Base-by-base conservation (phyloP, 2,797 vertebrate genomes). In the Anolis apletophallus region DNA sequence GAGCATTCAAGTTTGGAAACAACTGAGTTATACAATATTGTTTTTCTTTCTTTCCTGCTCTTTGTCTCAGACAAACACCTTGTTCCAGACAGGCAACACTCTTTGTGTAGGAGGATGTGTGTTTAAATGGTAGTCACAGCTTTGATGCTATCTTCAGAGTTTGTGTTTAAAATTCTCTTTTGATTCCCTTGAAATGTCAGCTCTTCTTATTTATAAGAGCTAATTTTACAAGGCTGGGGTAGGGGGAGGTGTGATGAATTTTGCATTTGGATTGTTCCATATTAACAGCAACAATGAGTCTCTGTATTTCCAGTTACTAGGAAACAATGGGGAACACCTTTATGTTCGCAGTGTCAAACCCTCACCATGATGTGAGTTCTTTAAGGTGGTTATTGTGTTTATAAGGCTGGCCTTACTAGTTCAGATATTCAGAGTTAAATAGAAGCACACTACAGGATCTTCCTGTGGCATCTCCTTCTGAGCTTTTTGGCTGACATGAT, bases 161-260 rank as follows among this genome's bases (percentile, higher is more conserved):
- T 76, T 61, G 29, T 81, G 71, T 76, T 81, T 40, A 36, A 64
- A 73, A 78, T 82, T 81, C n/a, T 77, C 64, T 40, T 71, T 88
- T 76, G 32, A 77, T 87, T 75, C 40, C 67, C 79, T 64, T 69
- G 61, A 76, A 81, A n/a, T 55, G 55, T 32, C 32, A 77, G 55
- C 34, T 72, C 54, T 71, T 75, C 69, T 77, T 77, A 40, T 64
- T 85, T 88, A 72, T 5, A 14, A 85, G 72, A 61, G 2, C 54
- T 34, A 69, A 82, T 73, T 85, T 78, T 85, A 64, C 46, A 32
- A 26, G 14, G 12, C n/a, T 55, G 14, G 29, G n/a, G 21, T 52
- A 14, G 72, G 59, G 32, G 13, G 34, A 34, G 21, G 34, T 71
- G 46, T 54, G 83, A 61, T 76, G 29, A 81, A 64, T 64, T 85